Evolutionary conservation across 2,888 invertebrate genomes (phyloP), one percentile per base, ranked within the genome.

Genomic region (Isoperla grammatica): DNA sequence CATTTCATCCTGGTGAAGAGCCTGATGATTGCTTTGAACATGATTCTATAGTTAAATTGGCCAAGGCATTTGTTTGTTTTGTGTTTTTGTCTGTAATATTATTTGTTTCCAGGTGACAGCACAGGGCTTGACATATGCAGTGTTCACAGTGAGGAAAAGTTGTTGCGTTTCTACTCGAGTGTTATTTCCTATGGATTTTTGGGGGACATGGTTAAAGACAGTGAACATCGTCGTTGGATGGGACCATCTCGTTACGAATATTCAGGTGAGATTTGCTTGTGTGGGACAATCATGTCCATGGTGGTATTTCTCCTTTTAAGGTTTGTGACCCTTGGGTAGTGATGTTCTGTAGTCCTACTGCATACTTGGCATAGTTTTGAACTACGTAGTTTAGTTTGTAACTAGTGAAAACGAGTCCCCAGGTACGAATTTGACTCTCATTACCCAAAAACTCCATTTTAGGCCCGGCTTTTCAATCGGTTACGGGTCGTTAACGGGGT

Each of bases 111-210:
- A 77, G 81, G 91, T 20, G 86, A 87, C 69, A 79, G 78, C 54
- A 75, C 86, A 12, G 85, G 86, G 15, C 75, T 91, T 61, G 92
- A 92, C 72, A 79, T 91, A 54, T 86, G 87, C 55, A 86, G 88
- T 57, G 85, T 91, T 8, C 83, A 85, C 71, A 78, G 76, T 67
- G 79, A 80, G 57, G 78, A 78, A 40, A 71, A 80, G 45, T 72
- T 87, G 48, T 72, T 86, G 37, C 78, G 85, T 57, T 82, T 88
- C 66, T 88, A 86, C 69, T 86, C 88, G 13, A 88, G 89, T 65
- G 83, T 89, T 49, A 78, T 90, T 63, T 88, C 88, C 62, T 93
- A 92, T 71, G 93, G 93, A 1, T 93, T 88, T 75, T 80, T 92
- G 68, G 93, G 92, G 2, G 91, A 93, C 74, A 84, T 89, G 39